phyloP scores from a whole-genome alignment of 2,888 invertebrate genomes.

The Eupithecia insigniata region DNA sequence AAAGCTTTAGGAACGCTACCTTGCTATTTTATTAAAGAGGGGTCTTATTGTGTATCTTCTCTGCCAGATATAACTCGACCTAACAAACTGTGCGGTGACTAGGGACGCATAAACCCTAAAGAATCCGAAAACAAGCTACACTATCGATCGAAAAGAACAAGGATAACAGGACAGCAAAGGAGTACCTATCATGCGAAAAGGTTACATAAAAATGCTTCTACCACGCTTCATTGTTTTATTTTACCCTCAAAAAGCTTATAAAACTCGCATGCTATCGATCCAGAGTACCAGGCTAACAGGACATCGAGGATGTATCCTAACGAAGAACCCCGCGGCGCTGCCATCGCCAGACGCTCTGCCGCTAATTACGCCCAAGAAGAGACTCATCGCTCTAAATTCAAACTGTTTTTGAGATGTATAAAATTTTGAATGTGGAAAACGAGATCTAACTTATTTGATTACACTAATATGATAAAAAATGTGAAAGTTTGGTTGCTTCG shows the following conservation, averaged over 20 bases:
- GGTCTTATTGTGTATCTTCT: background rate
- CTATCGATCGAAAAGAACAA: background rate
- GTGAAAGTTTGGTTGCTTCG: background rate
- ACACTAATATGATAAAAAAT: background rate
- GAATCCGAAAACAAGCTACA: background rate
- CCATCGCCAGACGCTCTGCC: slow-evolving; percentile 35
- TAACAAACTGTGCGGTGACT: background rate
- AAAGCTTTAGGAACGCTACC: background rate
- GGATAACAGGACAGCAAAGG: background rate
- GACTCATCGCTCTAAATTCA: slow-evolving; percentile 9
- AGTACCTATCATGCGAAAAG: background rate
- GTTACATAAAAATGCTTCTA: background rate
- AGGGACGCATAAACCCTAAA: background rate
- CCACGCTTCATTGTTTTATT: background rate
- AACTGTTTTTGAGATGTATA: slow-evolving; percentile 3
- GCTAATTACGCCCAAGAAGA: slow-evolving; percentile 41
- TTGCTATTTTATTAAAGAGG: background rate
- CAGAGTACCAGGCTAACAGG: slow-evolving; percentile 58
- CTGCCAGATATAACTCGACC: background rate
- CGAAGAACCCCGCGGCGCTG: slow-evolving; percentile 38
- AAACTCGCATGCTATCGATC: slow-evolving; percentile 47
- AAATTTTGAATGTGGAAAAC: background rate
- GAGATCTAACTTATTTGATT: background rate
- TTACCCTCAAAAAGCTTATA: slow-evolving; percentile 1
- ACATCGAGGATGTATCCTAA: slow-evolving; percentile 39